A percentile compares a stretch with the other conserved stretches of the same genome.
These are phyloP conservation scores for Alcis repandata DNA, from an alignment of 2,888 invertebrate genomes.

Conservation along the genomic window DNA sequence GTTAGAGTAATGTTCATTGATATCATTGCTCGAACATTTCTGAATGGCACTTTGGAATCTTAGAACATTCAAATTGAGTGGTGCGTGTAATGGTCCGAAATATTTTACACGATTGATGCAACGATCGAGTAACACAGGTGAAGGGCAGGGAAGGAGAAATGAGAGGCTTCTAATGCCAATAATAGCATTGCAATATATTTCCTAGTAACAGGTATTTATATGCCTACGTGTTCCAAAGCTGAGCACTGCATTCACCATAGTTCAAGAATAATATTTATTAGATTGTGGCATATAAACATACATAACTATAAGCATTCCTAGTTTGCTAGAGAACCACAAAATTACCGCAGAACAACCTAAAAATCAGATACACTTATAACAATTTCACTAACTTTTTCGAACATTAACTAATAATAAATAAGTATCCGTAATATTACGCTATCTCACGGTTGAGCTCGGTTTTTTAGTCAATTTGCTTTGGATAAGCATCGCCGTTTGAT, in stretches of 20 bases:
- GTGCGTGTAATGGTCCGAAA: too few relatives aligned
- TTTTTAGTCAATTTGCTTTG: constrained; percentile 39
- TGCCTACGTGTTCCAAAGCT: too few relatives aligned
- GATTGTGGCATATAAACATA: too few relatives aligned
- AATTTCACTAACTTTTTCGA: background rate
- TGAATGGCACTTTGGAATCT: constrained; percentile 19
- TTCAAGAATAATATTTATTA: too few relatives aligned
- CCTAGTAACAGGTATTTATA: background rate
- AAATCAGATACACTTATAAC: background rate
- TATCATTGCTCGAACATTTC: constrained; percentile 34
- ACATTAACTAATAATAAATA: background rate
- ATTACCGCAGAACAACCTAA: background rate
- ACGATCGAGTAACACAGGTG: too few relatives aligned
- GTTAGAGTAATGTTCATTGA: constrained; percentile 42
- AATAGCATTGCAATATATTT: background rate
- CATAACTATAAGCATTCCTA: too few relatives aligned
- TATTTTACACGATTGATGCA: too few relatives aligned
- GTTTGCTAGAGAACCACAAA: too few relatives aligned
- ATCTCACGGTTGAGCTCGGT: constrained; percentile 24
- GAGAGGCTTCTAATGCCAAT: background rate
- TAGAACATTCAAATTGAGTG: background rate
- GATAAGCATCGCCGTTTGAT: constrained; percentile 34
- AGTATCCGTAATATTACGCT: constrained; percentile 12
- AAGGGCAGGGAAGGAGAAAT: background rate
- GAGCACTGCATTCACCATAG: too few relatives aligned